Base-by-base conservation (phyloP, 2,113 vertebrate genomes). In the Lycaon pictus region DNA sequence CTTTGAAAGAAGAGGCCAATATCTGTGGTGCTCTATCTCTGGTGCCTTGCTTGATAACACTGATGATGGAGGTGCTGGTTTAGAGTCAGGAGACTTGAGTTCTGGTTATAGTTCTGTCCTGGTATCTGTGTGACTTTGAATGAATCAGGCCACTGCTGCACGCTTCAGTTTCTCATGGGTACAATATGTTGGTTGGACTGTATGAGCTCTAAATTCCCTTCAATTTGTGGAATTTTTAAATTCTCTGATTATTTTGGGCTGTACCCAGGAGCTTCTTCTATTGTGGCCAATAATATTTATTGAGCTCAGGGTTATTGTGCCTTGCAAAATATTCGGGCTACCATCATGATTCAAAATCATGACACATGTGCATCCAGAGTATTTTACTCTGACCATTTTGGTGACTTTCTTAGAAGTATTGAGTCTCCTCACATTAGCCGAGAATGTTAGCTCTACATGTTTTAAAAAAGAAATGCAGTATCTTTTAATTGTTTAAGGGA, bases 401-500 rank as follows among this genome's bases (percentile, higher is more conserved):
- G 53, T 63, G 53, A 58, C 15, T 81, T 96, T 94, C 74, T 56
- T 67, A 53, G 83, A 67, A 83, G 25, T 93, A 96, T 65, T 0
- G 2, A 95, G 16, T 86, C 7, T 71, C 12, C 35, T 82, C 32
- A 83, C 32, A 58, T 77, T 63, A 77, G 53, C 35, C 71, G 58
- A 58, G 13, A 60, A 55, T 67, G 19, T 92, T 94, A 92, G 27
- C 60, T 20, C 20, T 80, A 90, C 77, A 58, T 2, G 2, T 76
- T 90, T 90, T 27, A 29, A 86, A 51, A 90, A 96, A 88, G n/a
- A 84, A 79, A 67, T 87, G 29, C 13, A 43, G 20, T 72, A 29
- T 83, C 51, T 95, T 93, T 90, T 92, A 93, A 72, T 97, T 84
- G 16, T 27, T 15, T 51, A 93, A 86, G 58, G 20, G 20, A 72